phyloP scores from a whole-genome alignment of 2,888 invertebrate species.

The Chouioia cunea region DNA sequence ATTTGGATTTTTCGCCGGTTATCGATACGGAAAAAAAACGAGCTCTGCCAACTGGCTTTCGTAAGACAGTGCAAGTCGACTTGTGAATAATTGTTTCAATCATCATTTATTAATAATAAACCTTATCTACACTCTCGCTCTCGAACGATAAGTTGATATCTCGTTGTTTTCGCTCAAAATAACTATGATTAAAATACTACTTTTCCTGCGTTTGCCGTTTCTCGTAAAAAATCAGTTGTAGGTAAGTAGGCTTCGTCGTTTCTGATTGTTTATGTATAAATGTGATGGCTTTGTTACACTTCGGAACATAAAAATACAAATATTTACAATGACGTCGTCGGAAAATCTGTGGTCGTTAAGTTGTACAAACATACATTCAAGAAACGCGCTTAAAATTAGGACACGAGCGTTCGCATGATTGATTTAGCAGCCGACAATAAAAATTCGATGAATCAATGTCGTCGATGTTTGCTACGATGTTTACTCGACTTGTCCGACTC shows the following conservation, averaged over 20 bases:
- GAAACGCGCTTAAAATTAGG: neutral
- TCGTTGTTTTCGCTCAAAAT: conserved; percentile 18
- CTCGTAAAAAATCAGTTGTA: conserved; percentile 30
- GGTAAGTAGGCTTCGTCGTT: neutral
- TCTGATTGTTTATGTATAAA: conserved; percentile 17
- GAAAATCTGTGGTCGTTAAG: neutral
- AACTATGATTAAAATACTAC: conserved; percentile 36
- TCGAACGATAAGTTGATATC: too few relatives aligned
- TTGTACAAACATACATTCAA: too few relatives aligned
- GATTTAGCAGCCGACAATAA: neutral
- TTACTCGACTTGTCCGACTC: conserved; percentile 64
- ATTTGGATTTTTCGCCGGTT: conserved; percentile 59
- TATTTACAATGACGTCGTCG: conserved; percentile 39
- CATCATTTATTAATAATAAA: conserved; percentile 12
- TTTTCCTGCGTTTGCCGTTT: conserved; percentile 6
- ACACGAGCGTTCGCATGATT: neutral
- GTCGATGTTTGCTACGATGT: conserved; percentile 63
- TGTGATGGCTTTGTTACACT: conserved; percentile 13
- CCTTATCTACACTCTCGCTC: neutral
- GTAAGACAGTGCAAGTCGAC: conserved; percentile 50
- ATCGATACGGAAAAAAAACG: conserved; percentile 55
- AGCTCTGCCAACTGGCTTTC: conserved; percentile 56
- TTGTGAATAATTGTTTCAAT: conserved; percentile 8
- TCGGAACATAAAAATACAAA: conserved; percentile 36
- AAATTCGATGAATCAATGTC: conserved; percentile 54